Conservation (phyloP, 2,888 invertebrate species). For the Eristalinus aeneus region DNA sequence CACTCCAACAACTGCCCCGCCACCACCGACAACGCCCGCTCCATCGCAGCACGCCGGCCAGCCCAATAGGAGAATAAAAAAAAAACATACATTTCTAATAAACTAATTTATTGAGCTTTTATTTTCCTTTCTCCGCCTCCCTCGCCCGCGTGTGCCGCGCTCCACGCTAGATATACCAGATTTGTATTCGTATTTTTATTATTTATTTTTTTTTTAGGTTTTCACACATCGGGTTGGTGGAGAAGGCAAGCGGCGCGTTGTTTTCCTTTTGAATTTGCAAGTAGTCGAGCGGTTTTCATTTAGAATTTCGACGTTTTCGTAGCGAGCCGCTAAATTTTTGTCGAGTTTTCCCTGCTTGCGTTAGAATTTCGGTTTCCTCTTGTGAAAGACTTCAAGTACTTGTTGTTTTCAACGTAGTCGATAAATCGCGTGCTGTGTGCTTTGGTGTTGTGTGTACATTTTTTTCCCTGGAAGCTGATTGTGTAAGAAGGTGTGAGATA, state of each 20-base stretch:
- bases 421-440: slow-evolving; percentile 30
- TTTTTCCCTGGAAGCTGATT: background rate
- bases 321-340: background rate
- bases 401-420: slow-evolving; percentile 44
- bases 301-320: slow-evolving; percentile 32
- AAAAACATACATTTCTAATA: slow-evolving; percentile 35
- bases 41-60: background rate
- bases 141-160: slow-evolving; percentile 20
- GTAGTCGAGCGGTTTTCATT: slow-evolving; percentile 50
- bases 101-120: slow-evolving; percentile 52
- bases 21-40: background rate
- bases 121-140: slow-evolving; percentile 4
- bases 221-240: slow-evolving; percentile 2
- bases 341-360: background rate
- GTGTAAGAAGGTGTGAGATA: slow-evolving; percentile 9
- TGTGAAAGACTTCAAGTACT: slow-evolving; percentile 27
- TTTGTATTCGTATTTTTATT: slow-evolving; percentile 2
- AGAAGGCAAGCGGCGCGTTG: slow-evolving; percentile 16
- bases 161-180: slow-evolving; percentile 34
- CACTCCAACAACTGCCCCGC: background rate
- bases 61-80: slow-evolving; percentile 33
- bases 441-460: background rate
- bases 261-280: slow-evolving; percentile 49
- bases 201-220: slow-evolving; percentile 34
- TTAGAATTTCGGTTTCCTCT: background rate